These are phyloP conservation scores for Rhorus exstirpatorius DNA, from an alignment of 2,888 invertebrate species.

Conservation along the genomic window DNA sequence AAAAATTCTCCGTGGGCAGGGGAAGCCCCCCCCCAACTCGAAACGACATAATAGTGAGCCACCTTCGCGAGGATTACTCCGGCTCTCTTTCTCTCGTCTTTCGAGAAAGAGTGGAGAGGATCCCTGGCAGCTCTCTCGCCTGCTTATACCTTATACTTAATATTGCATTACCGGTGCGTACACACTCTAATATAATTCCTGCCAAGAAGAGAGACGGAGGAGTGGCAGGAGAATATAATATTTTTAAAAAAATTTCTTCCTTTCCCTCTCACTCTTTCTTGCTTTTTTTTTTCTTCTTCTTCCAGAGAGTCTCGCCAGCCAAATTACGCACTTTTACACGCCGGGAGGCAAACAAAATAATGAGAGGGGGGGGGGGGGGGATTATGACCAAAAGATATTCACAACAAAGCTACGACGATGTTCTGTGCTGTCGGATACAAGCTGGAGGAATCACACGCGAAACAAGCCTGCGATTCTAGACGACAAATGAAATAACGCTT, in stretches of 20 bases:
- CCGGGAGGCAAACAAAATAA: conserved; percentile 19
- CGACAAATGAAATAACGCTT: background rate
- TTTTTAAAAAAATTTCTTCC: no score
- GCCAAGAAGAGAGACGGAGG: conserved; percentile 56
- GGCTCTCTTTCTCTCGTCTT: conserved; percentile 47
- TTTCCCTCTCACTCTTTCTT: conserved; percentile 17
- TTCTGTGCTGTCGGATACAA: conserved; percentile 11
- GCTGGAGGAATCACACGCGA: conserved; percentile 9
- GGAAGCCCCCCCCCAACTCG: conserved; percentile 28
- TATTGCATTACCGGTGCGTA: conserved; percentile 80
- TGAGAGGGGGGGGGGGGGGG: background rate
- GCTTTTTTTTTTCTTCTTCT: conserved; percentile 24
- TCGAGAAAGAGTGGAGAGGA: conserved; percentile 32
- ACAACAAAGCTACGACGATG: conserved; percentile 2
- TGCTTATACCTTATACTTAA: conserved; percentile 82
- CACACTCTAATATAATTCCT: conserved; percentile 75
- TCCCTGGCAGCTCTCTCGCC: conserved; percentile 56
- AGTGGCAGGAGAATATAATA: conserved; percentile 57
- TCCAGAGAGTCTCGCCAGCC: conserved; percentile 40
- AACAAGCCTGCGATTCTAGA: conserved; percentile 15
- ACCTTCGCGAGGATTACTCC: conserved; percentile 68
- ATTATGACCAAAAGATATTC: conserved; percentile 48
- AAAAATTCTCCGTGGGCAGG: conserved; percentile 9
- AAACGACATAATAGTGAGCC: conserved; percentile 80
- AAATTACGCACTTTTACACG: conserved; percentile 60